phyloP scores from a whole-genome alignment of 2,888 invertebrate species.

The Aleiodes testaceus region DNA sequence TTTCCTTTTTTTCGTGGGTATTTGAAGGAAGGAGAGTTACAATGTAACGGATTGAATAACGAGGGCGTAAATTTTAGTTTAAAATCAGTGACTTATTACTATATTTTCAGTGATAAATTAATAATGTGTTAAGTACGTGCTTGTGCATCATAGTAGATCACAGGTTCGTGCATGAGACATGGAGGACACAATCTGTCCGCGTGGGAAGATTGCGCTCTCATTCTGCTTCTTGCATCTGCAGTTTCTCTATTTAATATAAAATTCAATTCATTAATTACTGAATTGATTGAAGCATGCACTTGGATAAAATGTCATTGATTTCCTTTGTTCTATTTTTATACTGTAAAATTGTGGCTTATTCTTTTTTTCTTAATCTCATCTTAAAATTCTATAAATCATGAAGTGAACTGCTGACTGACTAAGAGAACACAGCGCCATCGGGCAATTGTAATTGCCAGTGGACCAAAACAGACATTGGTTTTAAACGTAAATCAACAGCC shows the following conservation, averaged over 20 bases:
- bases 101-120: constrained; percentile 56
- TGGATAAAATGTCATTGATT: not conserved
- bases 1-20: too few species aligned
- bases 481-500: constrained; percentile 55
- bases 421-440: constrained; percentile 58
- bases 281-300: not conserved
- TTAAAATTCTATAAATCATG: constrained; percentile 23
- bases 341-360: constrained; percentile 1
- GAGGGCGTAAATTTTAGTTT: constrained; percentile 62
- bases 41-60: constrained; percentile 59
- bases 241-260: constrained; percentile 56
- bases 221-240: constrained; percentile 54
- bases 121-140: constrained; percentile 11
- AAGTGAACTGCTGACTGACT: constrained; percentile 55
- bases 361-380: not conserved
- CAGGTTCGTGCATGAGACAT: not conserved
- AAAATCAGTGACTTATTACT: constrained; percentile 59
- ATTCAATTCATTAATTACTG: constrained; percentile 32
- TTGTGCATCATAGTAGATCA: constrained; percentile 8
- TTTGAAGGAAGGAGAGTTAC: constrained; percentile 39
- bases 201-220: constrained; percentile 69
- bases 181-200: constrained; percentile 57
- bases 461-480: constrained; percentile 34
- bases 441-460: constrained; percentile 61
- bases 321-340: not conserved